Evolutionary conservation across 2,113 vertebrate genomes (phyloP).

Genomic region (Ameiurus melas): DNA sequence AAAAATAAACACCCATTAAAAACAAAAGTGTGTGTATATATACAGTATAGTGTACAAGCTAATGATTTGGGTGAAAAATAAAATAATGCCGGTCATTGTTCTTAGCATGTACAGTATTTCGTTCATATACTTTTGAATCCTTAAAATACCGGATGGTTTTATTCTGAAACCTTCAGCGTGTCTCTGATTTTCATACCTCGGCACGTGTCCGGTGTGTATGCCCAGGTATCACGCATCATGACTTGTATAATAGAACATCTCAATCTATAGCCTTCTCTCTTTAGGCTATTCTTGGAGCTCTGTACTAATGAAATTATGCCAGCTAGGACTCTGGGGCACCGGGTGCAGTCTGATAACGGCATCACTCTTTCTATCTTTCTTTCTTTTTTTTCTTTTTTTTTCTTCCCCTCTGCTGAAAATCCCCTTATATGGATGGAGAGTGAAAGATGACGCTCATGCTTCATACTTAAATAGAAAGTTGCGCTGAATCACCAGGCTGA

Average conservation of each 20-base stretch:
- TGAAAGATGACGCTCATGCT: slow-evolving; percentile 12
- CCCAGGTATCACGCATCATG: neutral
- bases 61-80: neutral
- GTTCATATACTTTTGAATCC: neutral
- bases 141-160: neutral
- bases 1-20: too few species aligned
- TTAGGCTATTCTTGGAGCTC: slow-evolving; percentile 47
- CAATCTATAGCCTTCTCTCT: slow-evolving; percentile 21
- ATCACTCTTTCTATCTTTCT: slow-evolving; percentile 12
- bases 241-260: neutral
- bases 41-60: too few species aligned
- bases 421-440: slow-evolving; percentile 43
- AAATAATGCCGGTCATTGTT: neutral
- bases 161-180: neutral
- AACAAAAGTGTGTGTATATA: too few species aligned
- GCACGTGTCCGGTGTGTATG: neutral
- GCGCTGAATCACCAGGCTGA: slow-evolving; percentile 1
- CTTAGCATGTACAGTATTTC: neutral
- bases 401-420: slow-evolving; percentile 3
- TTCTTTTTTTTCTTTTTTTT: too few species aligned
- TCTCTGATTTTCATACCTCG: neutral
- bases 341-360: slow-evolving; percentile 40
- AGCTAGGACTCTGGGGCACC: slow-evolving; percentile 42
- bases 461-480: slow-evolving; percentile 36
- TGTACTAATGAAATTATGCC: slow-evolving; percentile 49